These are phyloP conservation scores for Thysanoteuthis rhombus DNA, from an alignment of 2,888 invertebrate genomes.

Conservation along the genomic window DNA sequence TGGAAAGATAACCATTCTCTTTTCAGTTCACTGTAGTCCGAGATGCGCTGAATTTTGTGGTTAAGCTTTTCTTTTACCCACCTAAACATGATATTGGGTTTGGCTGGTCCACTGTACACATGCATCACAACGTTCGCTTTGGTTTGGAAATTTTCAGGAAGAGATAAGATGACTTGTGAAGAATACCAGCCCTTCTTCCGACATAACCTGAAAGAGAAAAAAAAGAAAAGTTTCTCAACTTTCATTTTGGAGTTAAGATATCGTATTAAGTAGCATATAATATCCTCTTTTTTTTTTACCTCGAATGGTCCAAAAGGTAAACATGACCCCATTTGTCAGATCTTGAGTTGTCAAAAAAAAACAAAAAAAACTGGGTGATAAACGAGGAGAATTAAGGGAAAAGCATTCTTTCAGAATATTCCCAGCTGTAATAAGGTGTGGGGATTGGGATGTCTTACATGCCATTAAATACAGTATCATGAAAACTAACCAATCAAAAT, in stretches of 20 bases:
- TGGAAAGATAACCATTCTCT: conserved; percentile 62
- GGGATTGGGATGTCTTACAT: no score
- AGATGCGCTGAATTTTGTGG: conserved; percentile 65
- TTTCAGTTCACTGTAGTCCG: conserved; percentile 58
- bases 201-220: conserved; percentile 67
- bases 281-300: no score
- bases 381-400: no score
- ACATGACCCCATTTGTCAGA: no score
- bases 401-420: no score
- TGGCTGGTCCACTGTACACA: conserved; percentile 62
- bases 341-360: no score
- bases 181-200: conserved; percentile 69
- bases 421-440: no score
- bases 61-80: conserved; percentile 70
- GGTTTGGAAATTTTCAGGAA: conserved; percentile 69
- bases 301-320: no score
- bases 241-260: neutral
- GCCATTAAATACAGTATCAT: no score
- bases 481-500: no score
- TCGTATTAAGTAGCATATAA: no score
- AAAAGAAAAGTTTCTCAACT: neutral
- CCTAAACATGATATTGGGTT: conserved; percentile 64
- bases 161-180: conserved; percentile 69
- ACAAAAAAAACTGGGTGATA: no score
- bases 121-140: conserved; percentile 69